These are phyloP conservation scores for Neodiprion pinetum DNA, from an alignment of 1,140 invertebrate species.

Conservation along the genomic window DNA sequence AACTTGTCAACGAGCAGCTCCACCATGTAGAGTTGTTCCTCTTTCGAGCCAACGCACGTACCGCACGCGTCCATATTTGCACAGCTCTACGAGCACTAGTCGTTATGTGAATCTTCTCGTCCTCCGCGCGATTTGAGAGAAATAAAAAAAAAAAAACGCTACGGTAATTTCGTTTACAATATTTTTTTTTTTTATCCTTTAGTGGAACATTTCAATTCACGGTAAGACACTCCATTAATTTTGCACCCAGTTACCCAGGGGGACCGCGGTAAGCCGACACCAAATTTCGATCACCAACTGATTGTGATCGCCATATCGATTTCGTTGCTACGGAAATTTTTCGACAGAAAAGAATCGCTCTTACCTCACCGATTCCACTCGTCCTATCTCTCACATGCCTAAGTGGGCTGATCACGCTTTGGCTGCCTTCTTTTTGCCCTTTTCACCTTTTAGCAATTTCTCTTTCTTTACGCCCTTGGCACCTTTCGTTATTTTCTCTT, in stretches of 20 bases:
- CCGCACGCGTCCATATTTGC: neutral
- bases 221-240: neutral
- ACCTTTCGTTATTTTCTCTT: slow-evolving; percentile 12
- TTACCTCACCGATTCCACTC: no score
- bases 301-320: neutral
- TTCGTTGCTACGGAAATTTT: neutral
- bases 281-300: neutral
- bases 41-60: neutral
- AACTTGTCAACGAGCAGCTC: slow-evolving; percentile 38
- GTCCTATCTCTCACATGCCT: neutral
- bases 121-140: no score
- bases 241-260: neutral
- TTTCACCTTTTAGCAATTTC: slow-evolving; percentile 18
- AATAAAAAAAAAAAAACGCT: no score
- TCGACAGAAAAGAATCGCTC: neutral
- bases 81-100: no score
- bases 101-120: no score
- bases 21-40: slow-evolving; percentile 46
- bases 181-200: neutral
- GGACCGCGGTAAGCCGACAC: neutral
- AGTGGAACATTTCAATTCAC: neutral
- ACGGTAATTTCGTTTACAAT: no score
- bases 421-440: slow-evolving; percentile 21
- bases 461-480: slow-evolving; percentile 19
- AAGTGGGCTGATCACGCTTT: neutral